These are phyloP conservation scores for Perca schrenkii DNA, from an alignment of 2,113 vertebrate species.

Conservation along the genomic window DNA sequence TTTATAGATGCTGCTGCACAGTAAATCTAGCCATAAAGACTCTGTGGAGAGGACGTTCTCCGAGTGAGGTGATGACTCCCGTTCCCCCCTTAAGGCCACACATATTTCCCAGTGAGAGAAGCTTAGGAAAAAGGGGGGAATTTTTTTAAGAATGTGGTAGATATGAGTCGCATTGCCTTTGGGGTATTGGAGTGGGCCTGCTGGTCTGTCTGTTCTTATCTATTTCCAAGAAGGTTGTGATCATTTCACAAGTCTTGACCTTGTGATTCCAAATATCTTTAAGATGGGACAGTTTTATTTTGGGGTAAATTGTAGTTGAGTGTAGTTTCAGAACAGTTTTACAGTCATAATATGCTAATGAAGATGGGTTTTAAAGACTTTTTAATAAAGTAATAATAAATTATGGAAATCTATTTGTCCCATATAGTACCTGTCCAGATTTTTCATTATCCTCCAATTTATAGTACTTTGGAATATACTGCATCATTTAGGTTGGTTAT, in stretches of 20 bases:
- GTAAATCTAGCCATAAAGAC: slow-evolving; percentile 79
- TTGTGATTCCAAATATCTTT: slow-evolving; percentile 9
- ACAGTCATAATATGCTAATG: neutral
- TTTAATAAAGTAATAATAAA: neutral
- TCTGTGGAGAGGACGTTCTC: slow-evolving; percentile 60
- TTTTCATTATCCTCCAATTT: neutral
- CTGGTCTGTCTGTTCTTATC: slow-evolving; percentile 31
- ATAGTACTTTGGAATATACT: neutral
- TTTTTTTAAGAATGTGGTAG: slow-evolving; percentile 54
- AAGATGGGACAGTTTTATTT: neutral
- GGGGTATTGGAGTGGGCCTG: slow-evolving; percentile 32
- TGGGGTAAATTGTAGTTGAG: neutral
- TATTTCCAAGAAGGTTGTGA: neutral
- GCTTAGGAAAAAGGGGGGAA: slow-evolving; percentile 3
- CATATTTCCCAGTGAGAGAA: slow-evolving; percentile 59
- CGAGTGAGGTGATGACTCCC: slow-evolving; percentile 75
- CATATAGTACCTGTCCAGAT: neutral
- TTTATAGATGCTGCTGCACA: slow-evolving; percentile 80
- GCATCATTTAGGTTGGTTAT: neutral
- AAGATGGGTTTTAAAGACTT: neutral
- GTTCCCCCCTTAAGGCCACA: slow-evolving; percentile 62
- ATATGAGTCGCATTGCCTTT: slow-evolving; percentile 54
- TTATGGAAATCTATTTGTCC: neutral
- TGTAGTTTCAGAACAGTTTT: neutral
- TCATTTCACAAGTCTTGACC: slow-evolving; percentile 1